These are phyloP conservation scores for Cheilinus undulatus DNA, from an alignment of 2,113 vertebrate species.

Conservation along the genomic window DNA sequence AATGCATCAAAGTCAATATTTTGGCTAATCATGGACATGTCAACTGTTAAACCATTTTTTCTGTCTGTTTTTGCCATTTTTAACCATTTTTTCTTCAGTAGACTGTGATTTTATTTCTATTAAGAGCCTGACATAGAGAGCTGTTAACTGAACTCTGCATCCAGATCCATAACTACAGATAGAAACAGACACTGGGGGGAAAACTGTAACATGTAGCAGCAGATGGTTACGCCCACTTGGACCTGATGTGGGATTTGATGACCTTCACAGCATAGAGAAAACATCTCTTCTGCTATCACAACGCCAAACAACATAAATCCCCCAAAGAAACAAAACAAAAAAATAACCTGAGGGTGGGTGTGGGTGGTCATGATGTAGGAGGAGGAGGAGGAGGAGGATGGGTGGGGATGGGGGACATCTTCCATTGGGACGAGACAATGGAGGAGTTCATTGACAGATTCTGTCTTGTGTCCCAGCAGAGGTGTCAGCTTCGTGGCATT, in stretches of 20 bases:
- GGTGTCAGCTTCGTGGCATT: conserved; percentile 62
- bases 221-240: conserved; percentile 29
- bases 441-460: conserved; percentile 49
- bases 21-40: too few relatives aligned
- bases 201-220: not conserved
- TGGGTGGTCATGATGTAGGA: not conserved
- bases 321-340: not conserved
- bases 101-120: not conserved
- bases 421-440: conserved; percentile 37
- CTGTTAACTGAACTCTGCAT: not conserved
- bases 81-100: too few relatives aligned
- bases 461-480: conserved; percentile 47
- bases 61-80: too few relatives aligned
- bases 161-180: not conserved
- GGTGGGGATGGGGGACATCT: conserved; percentile 13
- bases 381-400: too few relatives aligned
- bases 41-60: too few relatives aligned
- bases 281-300: conserved; percentile 4
- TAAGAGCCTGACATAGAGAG: not conserved
- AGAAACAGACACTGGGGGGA: not conserved
- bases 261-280: conserved; percentile 27
- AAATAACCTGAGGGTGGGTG: not conserved
- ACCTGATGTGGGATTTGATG: conserved; percentile 25
- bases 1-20: too few relatives aligned
- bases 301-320: not conserved